Base-by-base conservation (phyloP, 2,888 invertebrate species). In the Cynaeus angustus region DNA sequence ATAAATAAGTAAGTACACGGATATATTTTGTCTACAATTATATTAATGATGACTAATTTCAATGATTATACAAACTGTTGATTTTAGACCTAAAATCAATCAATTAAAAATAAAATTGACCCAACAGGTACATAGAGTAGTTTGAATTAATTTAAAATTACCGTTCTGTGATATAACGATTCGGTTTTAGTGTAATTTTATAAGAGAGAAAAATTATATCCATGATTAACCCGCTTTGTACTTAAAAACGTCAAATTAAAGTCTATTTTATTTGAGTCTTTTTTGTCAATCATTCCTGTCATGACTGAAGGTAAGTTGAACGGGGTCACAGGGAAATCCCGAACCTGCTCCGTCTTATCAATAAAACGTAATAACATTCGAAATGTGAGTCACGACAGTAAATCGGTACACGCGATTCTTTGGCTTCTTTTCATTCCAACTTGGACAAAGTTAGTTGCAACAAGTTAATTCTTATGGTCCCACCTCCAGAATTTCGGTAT, bases 401-500 rank as follows among this genome's bases (percentile, higher is more conserved):
- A 7, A 59, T 37, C 45, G 33, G 16, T 14, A 48, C 75, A 75
- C 75, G 75, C 72, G 64, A 74, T 56, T 55, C 52, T 12, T 26
- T n/a, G 9, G 9, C 38, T 50, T 55, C 65, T 45, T 65, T 65
- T 55, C 55, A 21, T 41, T 52, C 28, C 37, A 46, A 38, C 52
- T 61, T 16, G 12, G 9, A 7, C 12, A n/a, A 33, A 41, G 46
- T 46, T 14, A n/a, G 37, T 59, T 13, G 58, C 59, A 59, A 59
- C 59, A 55, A 55, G 59, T 59, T 59, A 28, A 59, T 45, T 59
- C 8, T 12, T 10, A 43, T 38, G 58, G 14, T 58, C 12, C 7
- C 41, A 16, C 26, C 37, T 70, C 16, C 52, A 83, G 85, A 76
- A 55, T 85, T 85, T 70, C 76, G 82, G 41, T 85, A 85, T 75